Percentiles rank a stretch among this genome's conserved stretches.
Evolutionary conservation across 2,113 vertebrate genomes (phyloP).

Genomic region (Micromys minutus): DNA sequence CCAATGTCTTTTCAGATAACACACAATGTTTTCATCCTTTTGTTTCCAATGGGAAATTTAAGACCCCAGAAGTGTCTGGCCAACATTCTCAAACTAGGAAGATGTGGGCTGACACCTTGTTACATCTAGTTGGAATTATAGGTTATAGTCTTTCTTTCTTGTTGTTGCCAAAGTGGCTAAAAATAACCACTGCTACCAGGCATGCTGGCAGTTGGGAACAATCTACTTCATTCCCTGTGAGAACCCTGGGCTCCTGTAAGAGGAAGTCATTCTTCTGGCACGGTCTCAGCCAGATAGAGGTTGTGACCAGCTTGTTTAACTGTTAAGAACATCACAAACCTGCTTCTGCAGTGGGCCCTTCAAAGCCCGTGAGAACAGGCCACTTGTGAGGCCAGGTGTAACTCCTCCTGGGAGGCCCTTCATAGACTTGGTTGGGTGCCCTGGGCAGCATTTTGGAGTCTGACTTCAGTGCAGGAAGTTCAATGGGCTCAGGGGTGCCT

Average conservation of each 20-base stretch:
- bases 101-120: not conserved
- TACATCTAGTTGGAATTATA: constrained; percentile 19
- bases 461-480: constrained; percentile 54
- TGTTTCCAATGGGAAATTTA: not conserved
- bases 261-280: not conserved
- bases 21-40: not conserved
- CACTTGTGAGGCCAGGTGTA: not conserved
- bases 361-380: not conserved
- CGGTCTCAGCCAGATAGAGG: not conserved
- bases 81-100: not conserved
- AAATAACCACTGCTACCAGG: not conserved
- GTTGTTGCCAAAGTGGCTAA: not conserved
- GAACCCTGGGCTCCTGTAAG: not conserved
- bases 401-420: not conserved
- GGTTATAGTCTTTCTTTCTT: not conserved
- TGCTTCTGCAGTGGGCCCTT: not conserved
- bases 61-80: not conserved
- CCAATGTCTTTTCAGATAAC: not conserved
- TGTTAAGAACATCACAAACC: rapidly evolving
- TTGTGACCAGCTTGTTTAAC: not conserved
- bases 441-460: not conserved
- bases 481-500: constrained; percentile 45
- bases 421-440: constrained; percentile 3
- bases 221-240: rapidly evolving
- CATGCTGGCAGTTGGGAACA: not conserved